These are phyloP conservation scores for Tricholauxania praeusta DNA, from an alignment of 2,888 invertebrate genomes.

Conservation along the genomic window DNA sequence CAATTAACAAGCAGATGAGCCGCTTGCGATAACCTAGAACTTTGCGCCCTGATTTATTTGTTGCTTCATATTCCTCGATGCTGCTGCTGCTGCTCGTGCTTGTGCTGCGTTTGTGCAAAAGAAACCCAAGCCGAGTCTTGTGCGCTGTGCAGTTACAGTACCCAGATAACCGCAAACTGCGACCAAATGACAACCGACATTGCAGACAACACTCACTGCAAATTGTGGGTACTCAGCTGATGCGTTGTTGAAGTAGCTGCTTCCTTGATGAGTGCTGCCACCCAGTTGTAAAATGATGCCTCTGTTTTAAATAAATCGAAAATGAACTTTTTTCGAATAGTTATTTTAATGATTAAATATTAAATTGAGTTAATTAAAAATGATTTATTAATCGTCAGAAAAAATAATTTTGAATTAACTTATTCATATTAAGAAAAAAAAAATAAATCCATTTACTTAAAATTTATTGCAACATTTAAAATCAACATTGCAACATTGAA, in stretches of 20 bases:
- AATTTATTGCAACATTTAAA: slow-evolving; percentile 15
- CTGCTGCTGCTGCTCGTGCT: background rate
- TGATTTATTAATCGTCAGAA: no score
- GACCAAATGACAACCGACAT: background rate
- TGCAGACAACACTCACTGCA: no score
- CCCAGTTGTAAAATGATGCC: background rate
- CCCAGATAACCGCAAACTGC: background rate
- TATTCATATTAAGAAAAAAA: no score
- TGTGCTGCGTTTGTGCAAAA: no score
- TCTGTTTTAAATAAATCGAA: background rate
- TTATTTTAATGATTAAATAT: no score
- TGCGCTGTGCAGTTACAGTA: background rate
- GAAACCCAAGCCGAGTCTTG: background rate
- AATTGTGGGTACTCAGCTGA: no score
- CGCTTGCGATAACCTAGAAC: no score
- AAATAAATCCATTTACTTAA: background rate
- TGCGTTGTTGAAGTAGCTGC: slow-evolving; percentile 6
- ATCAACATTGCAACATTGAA: no score
- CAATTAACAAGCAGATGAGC: background rate
- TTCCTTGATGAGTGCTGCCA: slow-evolving; percentile 16
- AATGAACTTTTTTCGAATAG: background rate
- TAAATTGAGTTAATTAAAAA: no score
- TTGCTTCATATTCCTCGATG: background rate
- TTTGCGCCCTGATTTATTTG: slow-evolving; percentile 14
- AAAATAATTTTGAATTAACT: no score